phyloP scores from a whole-genome alignment of 2,888 invertebrate species.

The Gibbula magus region DNA sequence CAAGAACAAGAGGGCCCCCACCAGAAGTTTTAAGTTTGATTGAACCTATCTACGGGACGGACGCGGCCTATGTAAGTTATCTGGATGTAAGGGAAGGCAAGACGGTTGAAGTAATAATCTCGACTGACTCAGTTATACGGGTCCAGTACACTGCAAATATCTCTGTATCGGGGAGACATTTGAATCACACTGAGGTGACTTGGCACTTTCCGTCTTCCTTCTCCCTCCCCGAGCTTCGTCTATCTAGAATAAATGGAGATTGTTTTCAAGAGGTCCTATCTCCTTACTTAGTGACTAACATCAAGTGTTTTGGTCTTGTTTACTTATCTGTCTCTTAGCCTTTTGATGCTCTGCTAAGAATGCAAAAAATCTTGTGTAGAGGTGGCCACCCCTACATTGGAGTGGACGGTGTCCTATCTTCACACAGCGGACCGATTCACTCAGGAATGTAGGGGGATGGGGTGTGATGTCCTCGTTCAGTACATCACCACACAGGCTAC shows the following conservation, averaged over 20 bases:
- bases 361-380: conserved; percentile 3
- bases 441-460: conserved; percentile 7
- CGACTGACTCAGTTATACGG: too few species aligned
- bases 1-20: too few species aligned
- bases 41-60: too few species aligned
- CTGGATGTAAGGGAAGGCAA: too few species aligned
- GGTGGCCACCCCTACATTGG: background rate
- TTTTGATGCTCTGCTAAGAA: conserved; percentile 21
- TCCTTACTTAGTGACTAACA: background rate
- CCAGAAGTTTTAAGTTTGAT: too few species aligned
- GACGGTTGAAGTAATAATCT: too few species aligned
- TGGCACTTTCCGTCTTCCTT: background rate
- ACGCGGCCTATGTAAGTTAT: too few species aligned
- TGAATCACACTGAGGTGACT: background rate
- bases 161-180: too few species aligned
- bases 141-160: too few species aligned
- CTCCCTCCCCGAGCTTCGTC: background rate
- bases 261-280: conserved; percentile 1
- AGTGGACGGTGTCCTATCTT: background rate
- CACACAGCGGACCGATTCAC: background rate
- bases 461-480: background rate
- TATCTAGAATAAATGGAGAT: background rate
- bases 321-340: conserved; percentile 11
- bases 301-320: conserved; percentile 8
- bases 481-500: background rate